Evolutionary conservation across 2,888 invertebrate species (phyloP).

Genomic region (Leuctra nigra): DNA sequence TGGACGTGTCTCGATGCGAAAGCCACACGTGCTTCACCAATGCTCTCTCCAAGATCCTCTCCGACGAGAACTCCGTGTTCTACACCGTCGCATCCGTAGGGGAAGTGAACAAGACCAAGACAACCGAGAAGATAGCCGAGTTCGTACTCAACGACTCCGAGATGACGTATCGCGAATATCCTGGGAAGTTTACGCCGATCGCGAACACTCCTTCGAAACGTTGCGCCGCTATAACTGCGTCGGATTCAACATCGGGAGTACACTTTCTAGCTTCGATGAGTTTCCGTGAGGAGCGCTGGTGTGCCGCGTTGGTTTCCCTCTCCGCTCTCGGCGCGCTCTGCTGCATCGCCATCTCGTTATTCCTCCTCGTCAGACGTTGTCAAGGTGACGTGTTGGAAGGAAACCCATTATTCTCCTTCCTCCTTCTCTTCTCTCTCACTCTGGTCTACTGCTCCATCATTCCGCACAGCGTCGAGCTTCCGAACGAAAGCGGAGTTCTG

Average conservation of each 20-base stretch:
- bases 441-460: conserved; percentile 41
- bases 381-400: conserved; percentile 60
- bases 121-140: background rate
- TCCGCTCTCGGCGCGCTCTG: conserved; percentile 58
- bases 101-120: too few species aligned
- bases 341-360: conserved; percentile 56
- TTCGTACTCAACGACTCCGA: too few species aligned
- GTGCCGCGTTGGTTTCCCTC: conserved; percentile 56
- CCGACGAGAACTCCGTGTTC: background rate
- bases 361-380: conserved; percentile 57
- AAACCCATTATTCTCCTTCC: conserved; percentile 48
- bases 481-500: conserved; percentile 34
- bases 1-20: background rate
- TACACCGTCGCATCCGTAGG: too few species aligned
- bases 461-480: conserved; percentile 38
- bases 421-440: conserved; percentile 41
- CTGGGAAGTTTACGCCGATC: background rate
- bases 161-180: too few species aligned
- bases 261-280: background rate
- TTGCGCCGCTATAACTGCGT: background rate
- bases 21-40: background rate
- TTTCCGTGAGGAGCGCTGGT: conserved; percentile 43
- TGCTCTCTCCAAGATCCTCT: background rate
- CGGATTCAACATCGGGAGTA: background rate
- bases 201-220: background rate